A percentile compares a stretch with the other conserved stretches of the same genome.
Conservation (phyloP, 2,888 invertebrate species). For the Antitype chi region DNA sequence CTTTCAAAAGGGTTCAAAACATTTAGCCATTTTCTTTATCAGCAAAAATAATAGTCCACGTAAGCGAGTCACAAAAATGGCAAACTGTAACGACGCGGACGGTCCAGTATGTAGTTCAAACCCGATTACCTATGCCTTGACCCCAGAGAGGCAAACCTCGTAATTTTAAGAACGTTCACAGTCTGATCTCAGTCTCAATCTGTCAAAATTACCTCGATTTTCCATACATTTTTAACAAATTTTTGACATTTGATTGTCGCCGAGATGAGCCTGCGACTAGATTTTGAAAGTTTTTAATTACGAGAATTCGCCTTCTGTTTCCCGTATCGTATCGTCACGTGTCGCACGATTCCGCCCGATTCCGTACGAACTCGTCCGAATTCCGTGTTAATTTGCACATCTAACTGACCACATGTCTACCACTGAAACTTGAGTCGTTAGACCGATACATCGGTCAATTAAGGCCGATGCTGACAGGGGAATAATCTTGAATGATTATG, state of each 20-base stretch:
- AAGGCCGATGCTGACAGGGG: constrained; percentile 13
- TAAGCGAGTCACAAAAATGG: constrained; percentile 3
- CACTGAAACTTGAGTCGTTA: constrained; percentile 23
- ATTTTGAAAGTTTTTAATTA: too few relatives aligned
- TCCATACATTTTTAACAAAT: too few relatives aligned
- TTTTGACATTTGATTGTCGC: too few relatives aligned
- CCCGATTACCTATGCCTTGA: too few relatives aligned
- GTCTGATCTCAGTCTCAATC: too few relatives aligned
- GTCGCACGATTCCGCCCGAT: not conserved
- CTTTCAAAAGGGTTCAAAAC: not conserved
- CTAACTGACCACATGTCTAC: not conserved
- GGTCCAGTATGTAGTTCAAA: constrained; percentile 1
- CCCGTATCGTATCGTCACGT: not conserved
- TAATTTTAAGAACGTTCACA: too few relatives aligned
- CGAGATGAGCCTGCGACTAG: too few relatives aligned
- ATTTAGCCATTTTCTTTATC: not conserved
- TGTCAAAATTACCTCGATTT: too few relatives aligned
- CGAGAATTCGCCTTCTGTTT: not conserved
- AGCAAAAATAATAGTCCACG: not conserved
- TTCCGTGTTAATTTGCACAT: constrained; percentile 12
- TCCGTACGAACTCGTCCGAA: not conserved
- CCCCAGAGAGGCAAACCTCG: too few relatives aligned
- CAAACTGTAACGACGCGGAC: not conserved
- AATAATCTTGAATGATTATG: constrained; percentile 39
- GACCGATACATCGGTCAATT: constrained; percentile 29